These are phyloP conservation scores for Xanthia icteritia DNA, from an alignment of 2,888 invertebrate species.

Conservation along the genomic window DNA sequence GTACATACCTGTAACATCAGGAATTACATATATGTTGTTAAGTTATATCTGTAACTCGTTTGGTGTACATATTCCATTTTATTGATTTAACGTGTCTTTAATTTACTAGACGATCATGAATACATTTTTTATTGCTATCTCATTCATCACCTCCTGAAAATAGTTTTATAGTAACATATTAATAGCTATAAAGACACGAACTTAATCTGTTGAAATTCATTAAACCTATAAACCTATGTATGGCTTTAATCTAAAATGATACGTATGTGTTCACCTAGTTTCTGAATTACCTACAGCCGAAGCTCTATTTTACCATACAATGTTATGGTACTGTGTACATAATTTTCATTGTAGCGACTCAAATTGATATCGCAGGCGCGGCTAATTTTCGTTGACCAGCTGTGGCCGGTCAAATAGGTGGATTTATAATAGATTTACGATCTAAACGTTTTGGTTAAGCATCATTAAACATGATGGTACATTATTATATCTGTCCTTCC, in stretches of 20 bases:
- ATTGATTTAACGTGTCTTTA: background rate
- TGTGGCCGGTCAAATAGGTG: conserved; percentile 58
- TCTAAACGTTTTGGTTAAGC: conserved; percentile 51
- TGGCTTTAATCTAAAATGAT: conserved; percentile 16
- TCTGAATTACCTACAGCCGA: conserved; percentile 32
- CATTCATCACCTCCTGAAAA: background rate
- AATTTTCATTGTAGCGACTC: conserved; percentile 51
- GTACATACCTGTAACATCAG: background rate
- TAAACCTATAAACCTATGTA: conserved; percentile 2
- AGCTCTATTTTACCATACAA: conserved; percentile 35
- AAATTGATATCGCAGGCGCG: conserved; percentile 63
- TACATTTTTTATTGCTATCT: background rate
- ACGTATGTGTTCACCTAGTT: conserved; percentile 23
- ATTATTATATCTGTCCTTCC: conserved; percentile 40
- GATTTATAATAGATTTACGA: conserved; percentile 69
- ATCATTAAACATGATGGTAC: conserved; percentile 46
- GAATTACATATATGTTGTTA: background rate
- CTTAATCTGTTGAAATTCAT: conserved; percentile 9
- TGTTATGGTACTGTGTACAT: conserved; percentile 39
- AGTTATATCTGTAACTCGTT: background rate
- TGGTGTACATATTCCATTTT: background rate
- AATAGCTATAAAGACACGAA: background rate
- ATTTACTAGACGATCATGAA: background rate
- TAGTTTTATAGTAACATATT: background rate
- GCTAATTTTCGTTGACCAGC: conserved; percentile 65